Percentiles rank a stretch among this genome's conserved stretches.
Evolutionary conservation across 2,797 vertebrate species (phyloP).

Genomic region (Propithecus perrieri): DNA sequence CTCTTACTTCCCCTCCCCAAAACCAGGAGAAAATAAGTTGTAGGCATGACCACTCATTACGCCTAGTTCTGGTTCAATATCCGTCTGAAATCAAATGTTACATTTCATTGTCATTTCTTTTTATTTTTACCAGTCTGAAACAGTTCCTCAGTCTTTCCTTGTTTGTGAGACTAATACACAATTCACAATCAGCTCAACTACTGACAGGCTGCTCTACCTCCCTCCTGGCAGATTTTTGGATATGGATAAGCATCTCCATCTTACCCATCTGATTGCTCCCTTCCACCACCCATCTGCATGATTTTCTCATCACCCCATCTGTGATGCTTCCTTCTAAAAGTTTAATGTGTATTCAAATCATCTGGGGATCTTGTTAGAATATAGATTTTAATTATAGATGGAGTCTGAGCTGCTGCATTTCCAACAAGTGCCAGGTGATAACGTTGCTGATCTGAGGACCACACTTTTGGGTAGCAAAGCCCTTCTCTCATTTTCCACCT

Average conservation of each 20-base stretch:
- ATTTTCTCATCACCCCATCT: background rate
- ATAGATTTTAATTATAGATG: background rate
- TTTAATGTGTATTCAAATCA: background rate
- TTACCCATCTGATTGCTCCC: background rate
- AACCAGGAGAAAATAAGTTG: background rate
- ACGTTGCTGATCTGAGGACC: background rate
- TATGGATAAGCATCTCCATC: background rate
- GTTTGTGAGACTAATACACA: background rate
- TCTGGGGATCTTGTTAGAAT: background rate
- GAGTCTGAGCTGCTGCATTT: background rate
- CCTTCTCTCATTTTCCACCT: background rate
- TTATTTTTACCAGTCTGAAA: constrained; percentile 3
- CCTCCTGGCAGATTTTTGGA: background rate
- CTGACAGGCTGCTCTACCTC: background rate
- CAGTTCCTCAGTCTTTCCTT: background rate
- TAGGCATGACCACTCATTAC: background rate
- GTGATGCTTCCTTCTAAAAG: background rate
- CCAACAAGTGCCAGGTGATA: background rate
- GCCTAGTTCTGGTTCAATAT: background rate
- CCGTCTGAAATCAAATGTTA: background rate
- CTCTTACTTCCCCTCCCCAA: background rate
- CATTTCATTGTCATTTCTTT: background rate
- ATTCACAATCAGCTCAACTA: background rate
- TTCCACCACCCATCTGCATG: background rate
- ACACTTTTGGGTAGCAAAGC: background rate